phyloP scores from a whole-genome alignment of 2,113 vertebrate genomes.

The Leucosticte australis region DNA sequence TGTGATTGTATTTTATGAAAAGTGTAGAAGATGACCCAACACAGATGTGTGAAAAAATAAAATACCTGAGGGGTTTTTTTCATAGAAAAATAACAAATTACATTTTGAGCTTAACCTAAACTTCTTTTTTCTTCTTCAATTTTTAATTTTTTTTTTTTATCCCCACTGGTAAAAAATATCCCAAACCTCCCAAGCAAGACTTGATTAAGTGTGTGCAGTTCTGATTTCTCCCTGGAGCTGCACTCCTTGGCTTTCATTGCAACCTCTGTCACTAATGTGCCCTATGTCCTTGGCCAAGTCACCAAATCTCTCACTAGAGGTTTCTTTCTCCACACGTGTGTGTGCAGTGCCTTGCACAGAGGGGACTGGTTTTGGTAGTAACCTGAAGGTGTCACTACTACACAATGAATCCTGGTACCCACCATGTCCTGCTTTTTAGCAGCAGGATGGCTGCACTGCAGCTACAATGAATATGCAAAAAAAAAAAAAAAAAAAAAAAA shows the following conservation, averaged over 20 bases:
- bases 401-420: constrained; percentile 30
- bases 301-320: background rate
- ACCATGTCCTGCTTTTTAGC: background rate
- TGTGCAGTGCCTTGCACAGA: background rate
- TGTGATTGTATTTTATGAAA: background rate
- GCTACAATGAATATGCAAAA: background rate
- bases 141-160: background rate
- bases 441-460: constrained; percentile 1
- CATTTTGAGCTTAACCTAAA: background rate
- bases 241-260: background rate
- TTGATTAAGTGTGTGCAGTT: background rate
- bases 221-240: background rate
- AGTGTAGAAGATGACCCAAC: background rate
- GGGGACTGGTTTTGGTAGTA: background rate
- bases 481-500: background rate
- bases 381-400: constrained; percentile 56
- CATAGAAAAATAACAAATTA: background rate
- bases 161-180: background rate
- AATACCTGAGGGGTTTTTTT: background rate
- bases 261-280: background rate
- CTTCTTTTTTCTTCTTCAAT: rapidly evolving
- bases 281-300: background rate
- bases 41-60: background rate
- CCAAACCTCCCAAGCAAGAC: background rate
- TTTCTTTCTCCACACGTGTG: background rate